Conservation (phyloP, 2,113 vertebrate genomes). For the Panthera tigris region DNA sequence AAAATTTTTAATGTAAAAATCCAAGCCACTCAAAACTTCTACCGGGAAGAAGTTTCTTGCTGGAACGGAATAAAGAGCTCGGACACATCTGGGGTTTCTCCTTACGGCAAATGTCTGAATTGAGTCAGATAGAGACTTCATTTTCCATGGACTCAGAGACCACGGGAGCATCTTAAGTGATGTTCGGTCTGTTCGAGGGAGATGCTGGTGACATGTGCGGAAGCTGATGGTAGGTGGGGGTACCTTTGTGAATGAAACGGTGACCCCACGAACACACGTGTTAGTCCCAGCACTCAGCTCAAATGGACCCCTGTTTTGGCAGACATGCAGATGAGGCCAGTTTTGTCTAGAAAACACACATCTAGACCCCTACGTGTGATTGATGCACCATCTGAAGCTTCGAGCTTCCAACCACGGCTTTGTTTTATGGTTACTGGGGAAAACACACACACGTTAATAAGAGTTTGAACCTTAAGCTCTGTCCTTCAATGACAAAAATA, state of each 20-base stretch:
- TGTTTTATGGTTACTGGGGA: not conserved
- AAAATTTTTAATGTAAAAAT: not conserved
- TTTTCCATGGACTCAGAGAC: accelerated
- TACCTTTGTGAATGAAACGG: too few relatives aligned
- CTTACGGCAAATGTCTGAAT: accelerated
- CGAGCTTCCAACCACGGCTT: too few relatives aligned
- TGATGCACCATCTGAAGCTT: accelerated
- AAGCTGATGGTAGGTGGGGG: accelerated
- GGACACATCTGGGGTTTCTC: not conserved
- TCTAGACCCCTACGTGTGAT: accelerated
- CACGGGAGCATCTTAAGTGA: not conserved
- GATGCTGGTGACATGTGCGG: too few relatives aligned
- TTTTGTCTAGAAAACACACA: accelerated
- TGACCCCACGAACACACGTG: accelerated
- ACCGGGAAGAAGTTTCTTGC: not conserved
- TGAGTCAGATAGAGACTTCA: accelerated
- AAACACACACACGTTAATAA: not conserved
- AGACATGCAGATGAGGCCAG: accelerated
- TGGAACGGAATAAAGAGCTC: too few relatives aligned
- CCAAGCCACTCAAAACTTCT: not conserved
- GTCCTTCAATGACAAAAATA: not conserved
- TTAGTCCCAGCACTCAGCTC: accelerated
- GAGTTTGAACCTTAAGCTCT: not conserved
- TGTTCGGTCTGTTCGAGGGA: not conserved
- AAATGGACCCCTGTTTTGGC: accelerated